A percentile compares a stretch with the other conserved stretches of the same genome.
Evolutionary conservation across 2,888 invertebrate species (phyloP).

Genomic region (Morpho achilles): DNA sequence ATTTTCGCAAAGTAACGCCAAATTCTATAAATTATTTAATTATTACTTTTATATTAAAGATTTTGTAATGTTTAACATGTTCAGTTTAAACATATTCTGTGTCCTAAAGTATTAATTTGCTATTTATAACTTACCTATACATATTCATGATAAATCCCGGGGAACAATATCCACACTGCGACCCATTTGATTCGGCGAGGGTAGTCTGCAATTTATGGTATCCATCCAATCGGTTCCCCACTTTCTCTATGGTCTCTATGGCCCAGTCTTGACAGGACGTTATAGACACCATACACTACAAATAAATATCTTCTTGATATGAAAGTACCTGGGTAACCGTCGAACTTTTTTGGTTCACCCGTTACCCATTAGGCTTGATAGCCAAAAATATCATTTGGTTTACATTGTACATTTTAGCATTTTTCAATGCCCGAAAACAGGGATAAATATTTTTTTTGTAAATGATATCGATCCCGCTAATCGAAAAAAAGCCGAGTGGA

Average conservation of each 20-base stretch:
- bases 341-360: no score
- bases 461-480: not conserved
- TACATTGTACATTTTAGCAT: not conserved
- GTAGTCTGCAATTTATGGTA: constrained; percentile 82
- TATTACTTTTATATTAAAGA: no score
- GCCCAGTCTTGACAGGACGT: constrained; percentile 81
- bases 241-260: constrained; percentile 83
- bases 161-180: constrained; percentile 85
- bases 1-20: no score
- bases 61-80: not conserved
- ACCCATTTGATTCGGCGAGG: constrained; percentile 80
- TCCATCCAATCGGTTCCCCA: constrained; percentile 81
- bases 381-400: not conserved
- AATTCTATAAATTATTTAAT: no score
- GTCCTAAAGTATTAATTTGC: not conserved
- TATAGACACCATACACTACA: constrained; percentile 79
- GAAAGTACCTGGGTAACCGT: no score
- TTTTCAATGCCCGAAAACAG: not conserved
- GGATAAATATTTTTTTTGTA: not conserved
- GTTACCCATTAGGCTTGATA: no score
- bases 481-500: no score
- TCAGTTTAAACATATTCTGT: not conserved
- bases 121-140: constrained; percentile 12
- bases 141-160: constrained; percentile 87
- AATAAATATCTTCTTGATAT: not conserved